Percentiles rank a stretch among this genome's conserved stretches.
Conservation (phyloP, 2,888 invertebrate species). For the Epirrhoe alternata region DNA sequence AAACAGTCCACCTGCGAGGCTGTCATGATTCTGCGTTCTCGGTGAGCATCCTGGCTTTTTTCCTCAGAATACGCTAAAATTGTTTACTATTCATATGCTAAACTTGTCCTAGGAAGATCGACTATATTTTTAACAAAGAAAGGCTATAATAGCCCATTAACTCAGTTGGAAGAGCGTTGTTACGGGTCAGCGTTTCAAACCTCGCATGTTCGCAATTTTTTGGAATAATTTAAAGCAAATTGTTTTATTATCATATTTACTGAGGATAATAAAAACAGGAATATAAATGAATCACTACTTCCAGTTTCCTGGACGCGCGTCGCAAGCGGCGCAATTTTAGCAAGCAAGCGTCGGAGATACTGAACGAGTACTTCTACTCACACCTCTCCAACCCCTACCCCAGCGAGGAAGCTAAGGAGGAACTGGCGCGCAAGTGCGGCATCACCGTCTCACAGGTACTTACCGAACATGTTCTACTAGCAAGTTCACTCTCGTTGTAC, state of each 20-base stretch:
- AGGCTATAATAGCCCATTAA: too few relatives aligned
- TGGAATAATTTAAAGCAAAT: too few relatives aligned
- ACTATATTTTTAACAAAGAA: too few relatives aligned
- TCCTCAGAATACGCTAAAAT: too few relatives aligned
- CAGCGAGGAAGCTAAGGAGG: slow-evolving; percentile 99
- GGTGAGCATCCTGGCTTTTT: slow-evolving; percentile 54
- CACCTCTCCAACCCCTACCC: slow-evolving; percentile 99
- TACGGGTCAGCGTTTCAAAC: too few relatives aligned
- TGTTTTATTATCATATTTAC: background rate
- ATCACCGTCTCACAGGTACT: slow-evolving; percentile 99
- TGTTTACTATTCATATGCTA: too few relatives aligned
- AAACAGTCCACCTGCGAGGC: slow-evolving; percentile 99
- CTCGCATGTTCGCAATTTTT: too few relatives aligned
- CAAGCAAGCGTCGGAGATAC: slow-evolving; percentile 99
- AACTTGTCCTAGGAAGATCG: too few relatives aligned
- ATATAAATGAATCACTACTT: slow-evolving; percentile 50
- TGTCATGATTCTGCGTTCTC: slow-evolving; percentile 98
- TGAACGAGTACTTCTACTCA: slow-evolving; percentile 99
- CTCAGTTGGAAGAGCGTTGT: too few relatives aligned
- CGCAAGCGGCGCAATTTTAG: slow-evolving; percentile 99
- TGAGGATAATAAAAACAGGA: background rate
- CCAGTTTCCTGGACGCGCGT: slow-evolving; percentile 90
- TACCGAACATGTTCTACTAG: too few relatives aligned
- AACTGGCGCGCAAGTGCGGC: slow-evolving; percentile 99
- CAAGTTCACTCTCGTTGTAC: too few relatives aligned